Evolutionary conservation across 2,888 invertebrate genomes (phyloP).

Genomic region (Steinernema carpocapsae): DNA sequence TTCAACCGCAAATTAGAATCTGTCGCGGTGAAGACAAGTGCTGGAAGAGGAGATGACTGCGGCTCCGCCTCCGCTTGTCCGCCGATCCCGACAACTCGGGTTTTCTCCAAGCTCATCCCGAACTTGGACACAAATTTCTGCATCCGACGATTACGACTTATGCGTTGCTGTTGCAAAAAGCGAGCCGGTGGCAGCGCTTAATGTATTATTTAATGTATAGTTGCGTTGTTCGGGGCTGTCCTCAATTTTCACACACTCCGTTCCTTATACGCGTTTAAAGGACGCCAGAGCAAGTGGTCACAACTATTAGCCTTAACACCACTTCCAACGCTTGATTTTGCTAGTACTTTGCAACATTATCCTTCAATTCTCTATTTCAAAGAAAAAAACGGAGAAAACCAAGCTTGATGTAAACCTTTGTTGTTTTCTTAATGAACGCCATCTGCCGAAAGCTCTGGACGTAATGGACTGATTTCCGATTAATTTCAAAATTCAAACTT

Average conservation of each 20-base stretch:
- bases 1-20: slow-evolving; percentile 10
- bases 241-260: slow-evolving; percentile 28
- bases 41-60: background rate
- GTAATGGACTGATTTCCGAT: slow-evolving; percentile 30
- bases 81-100: background rate
- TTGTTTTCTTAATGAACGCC: slow-evolving; percentile 14
- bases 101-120: background rate
- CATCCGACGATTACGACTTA: background rate
- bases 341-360: too few species aligned
- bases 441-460: background rate
- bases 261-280: slow-evolving; percentile 32
- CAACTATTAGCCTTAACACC: too few species aligned
- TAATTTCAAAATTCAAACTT: too few species aligned
- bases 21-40: background rate
- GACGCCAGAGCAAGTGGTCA: too few species aligned
- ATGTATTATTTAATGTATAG: slow-evolving; percentile 35
- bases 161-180: slow-evolving; percentile 27
- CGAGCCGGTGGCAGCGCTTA: slow-evolving; percentile 24
- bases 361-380: too few species aligned
- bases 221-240: slow-evolving; percentile 32
- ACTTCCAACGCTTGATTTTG: too few species aligned
- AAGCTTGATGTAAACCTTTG: background rate
- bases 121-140: background rate
- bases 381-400: too few species aligned
- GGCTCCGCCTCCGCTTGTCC: background rate